Percentiles rank a stretch among this genome's conserved stretches.
Conservation (phyloP, 2,888 invertebrate species). For the Cyclophora punctaria region DNA sequence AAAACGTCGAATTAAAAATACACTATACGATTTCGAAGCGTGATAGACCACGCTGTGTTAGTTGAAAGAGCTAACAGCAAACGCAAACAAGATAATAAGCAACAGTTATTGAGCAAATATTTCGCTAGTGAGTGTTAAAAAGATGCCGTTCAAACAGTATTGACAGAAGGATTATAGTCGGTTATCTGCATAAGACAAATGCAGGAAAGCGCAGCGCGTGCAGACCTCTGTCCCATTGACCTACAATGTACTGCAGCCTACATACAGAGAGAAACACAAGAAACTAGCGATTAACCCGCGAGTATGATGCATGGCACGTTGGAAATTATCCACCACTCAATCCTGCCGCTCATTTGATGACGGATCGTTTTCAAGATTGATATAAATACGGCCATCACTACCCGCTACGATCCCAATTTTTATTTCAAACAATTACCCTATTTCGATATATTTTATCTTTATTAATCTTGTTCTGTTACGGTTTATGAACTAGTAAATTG, state of each 20-base stretch:
- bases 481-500: no score
- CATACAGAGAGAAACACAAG: slow-evolving; percentile 43
- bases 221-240: slow-evolving; percentile 53
- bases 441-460: no score
- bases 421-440: no score
- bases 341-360: slow-evolving; percentile 31
- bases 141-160: slow-evolving; percentile 9
- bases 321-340: slow-evolving; percentile 34
- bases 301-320: slow-evolving; percentile 45
- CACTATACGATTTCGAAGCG: background rate
- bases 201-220: slow-evolving; percentile 56
- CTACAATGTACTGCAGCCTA: slow-evolving; percentile 50
- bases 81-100: slow-evolving; percentile 4
- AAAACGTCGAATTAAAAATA: background rate
- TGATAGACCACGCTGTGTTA: no score
- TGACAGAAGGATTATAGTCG: slow-evolving; percentile 12
- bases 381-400: background rate
- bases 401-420: no score
- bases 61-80: no score
- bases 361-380: slow-evolving; percentile 24
- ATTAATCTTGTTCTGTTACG: no score
- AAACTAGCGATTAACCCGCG: slow-evolving; percentile 46
- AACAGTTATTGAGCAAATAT: slow-evolving; percentile 1
- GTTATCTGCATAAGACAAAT: slow-evolving; percentile 51
- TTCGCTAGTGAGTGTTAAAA: background rate